A percentile compares a stretch with the other conserved stretches of the same genome.
These are phyloP conservation scores for Lasius platythorax DNA, from an alignment of 2,888 invertebrate species.

Conservation along the genomic window DNA sequence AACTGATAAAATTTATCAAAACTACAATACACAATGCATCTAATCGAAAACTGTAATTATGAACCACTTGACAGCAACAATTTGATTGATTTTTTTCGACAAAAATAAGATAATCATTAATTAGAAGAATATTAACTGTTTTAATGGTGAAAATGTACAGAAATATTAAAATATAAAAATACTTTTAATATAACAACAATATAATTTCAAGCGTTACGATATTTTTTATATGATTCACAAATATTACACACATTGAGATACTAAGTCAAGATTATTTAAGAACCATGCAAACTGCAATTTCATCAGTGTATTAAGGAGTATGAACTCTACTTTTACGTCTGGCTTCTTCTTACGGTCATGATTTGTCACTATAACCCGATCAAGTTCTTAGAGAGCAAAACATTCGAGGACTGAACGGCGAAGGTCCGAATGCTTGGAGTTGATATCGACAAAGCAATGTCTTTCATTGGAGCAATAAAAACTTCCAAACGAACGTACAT, in stretches of 20 bases:
- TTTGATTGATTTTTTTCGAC: background rate
- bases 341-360: background rate
- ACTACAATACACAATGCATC: background rate
- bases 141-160: background rate
- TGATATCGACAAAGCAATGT: background rate
- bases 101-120: background rate
- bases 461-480: conserved; percentile 10
- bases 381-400: conserved; percentile 17
- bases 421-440: conserved; percentile 10
- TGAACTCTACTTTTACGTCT: conserved; percentile 4
- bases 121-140: background rate
- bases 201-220: background rate
- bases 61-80: background rate
- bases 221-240: background rate
- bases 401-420: conserved; percentile 6
- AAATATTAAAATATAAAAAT: background rate
- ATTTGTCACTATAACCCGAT: background rate
- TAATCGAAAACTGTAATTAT: conserved; percentile 3
- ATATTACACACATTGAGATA: background rate
- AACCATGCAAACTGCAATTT: background rate
- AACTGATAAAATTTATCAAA: conserved; percentile 17
- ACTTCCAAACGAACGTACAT: conserved; percentile 8
- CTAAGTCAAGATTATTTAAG: background rate
- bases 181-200: background rate
- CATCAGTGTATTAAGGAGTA: background rate